Evolutionary conservation across 2,888 invertebrate species (phyloP).

Genomic region (Eutolmus rufibarbis): DNA sequence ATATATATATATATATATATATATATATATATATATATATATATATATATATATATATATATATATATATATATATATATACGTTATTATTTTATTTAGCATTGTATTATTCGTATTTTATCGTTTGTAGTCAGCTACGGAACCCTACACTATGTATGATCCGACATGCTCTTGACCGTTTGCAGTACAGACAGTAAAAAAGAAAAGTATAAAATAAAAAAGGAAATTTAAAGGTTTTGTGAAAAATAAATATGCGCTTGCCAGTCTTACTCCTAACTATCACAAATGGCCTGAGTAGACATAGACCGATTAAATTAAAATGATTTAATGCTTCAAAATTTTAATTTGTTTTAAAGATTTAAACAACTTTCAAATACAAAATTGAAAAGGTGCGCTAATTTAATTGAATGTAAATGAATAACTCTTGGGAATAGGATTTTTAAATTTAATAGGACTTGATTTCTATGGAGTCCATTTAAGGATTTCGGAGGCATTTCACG

Average conservation of each 20-base stretch:
- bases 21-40: no score
- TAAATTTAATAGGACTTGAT: background rate
- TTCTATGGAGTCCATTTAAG: background rate
- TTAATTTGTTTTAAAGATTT: background rate
- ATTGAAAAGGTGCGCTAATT: background rate
- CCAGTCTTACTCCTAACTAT: background rate
- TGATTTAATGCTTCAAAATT: background rate
- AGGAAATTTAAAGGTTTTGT: background rate
- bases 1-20: no score
- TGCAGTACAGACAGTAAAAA: no score
- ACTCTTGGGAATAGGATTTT: background rate
- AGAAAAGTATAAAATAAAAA: background rate
- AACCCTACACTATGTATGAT: no score
- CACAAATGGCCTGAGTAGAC: background rate
- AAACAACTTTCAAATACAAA: background rate
- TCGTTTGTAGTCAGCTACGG: no score
- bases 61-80: no score
- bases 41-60: no score
- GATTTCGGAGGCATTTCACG: background rate
- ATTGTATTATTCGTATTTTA: no score
- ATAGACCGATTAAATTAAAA: background rate
- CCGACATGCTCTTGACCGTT: no score
- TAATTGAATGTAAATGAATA: background rate
- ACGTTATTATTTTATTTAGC: no score
- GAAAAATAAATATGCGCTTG: background rate